phyloP scores from a whole-genome alignment of 2,888 invertebrate genomes.

The Drosophila algonquin region DNA sequence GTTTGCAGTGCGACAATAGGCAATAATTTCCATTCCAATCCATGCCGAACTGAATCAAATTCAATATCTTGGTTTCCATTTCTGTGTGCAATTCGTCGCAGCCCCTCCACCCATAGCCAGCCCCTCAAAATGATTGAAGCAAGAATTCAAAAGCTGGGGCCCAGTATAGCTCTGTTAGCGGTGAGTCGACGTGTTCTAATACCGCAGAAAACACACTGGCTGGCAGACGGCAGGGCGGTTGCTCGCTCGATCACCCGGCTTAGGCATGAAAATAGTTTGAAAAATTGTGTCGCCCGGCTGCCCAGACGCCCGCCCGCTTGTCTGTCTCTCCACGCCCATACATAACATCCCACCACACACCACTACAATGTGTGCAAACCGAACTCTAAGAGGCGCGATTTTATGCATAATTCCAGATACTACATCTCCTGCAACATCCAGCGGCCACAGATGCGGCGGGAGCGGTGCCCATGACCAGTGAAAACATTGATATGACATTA shows the following conservation, averaged over 20 bases:
- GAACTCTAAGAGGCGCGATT: slow-evolving; percentile 1
- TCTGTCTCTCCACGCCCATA: neutral
- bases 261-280: neutral
- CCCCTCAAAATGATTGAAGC: slow-evolving; percentile 53
- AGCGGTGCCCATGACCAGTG: slow-evolving; percentile 91
- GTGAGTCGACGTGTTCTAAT: slow-evolving; percentile 72
- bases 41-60: slow-evolving; percentile 62
- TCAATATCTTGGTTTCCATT: slow-evolving; percentile 43
- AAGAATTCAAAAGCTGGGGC: slow-evolving; percentile 57
- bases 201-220: slow-evolving; percentile 38
- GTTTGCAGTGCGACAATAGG: slow-evolving; percentile 56
- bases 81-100: slow-evolving; percentile 41
- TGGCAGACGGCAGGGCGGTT: neutral
- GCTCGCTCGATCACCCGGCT: neutral
- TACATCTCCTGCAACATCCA: slow-evolving; percentile 88
- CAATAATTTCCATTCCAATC: slow-evolving; percentile 55
- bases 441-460: slow-evolving; percentile 87
- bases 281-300: neutral
- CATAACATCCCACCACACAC: neutral
- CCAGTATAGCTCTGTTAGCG: slow-evolving; percentile 67
- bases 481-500: slow-evolving; percentile 93
- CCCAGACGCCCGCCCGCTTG: neutral
- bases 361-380: neutral
- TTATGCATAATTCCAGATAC: slow-evolving; percentile 68
- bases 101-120: slow-evolving; percentile 41